Evolutionary conservation across 2,113 vertebrate species (phyloP), one percentile per base, ranked within the genome.

Genomic region (Noturus placidus): DNA sequence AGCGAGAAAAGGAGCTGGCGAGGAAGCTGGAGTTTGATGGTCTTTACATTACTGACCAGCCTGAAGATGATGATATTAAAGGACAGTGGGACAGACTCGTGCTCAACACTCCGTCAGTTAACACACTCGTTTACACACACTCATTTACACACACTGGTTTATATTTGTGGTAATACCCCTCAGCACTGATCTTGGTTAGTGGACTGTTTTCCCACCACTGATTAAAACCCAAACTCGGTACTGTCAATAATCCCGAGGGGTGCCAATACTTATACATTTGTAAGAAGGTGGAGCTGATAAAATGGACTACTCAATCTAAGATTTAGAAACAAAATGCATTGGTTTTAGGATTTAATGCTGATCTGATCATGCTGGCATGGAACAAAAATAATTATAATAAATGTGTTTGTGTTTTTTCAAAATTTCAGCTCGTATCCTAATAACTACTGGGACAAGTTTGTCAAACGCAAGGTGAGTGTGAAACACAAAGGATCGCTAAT

Each of bases 391-490:
- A 25, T 42, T 19, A 50, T 4, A 79, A 46, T 46, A 20, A 57
- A 8, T 67, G 33, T n/a, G 54, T 90, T 30, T 86, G 46, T 27
- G 50, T 27, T 46, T 90, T 86, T 20, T 89, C 3, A 79, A 7
- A 70, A 85, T 87, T 84, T 76, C 92, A 98, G 97, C 69, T 98
- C 97, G 20, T 98, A 97, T 91, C 97, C 97, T 70, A 97, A 95
- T 93, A 98, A 98, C 93, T 98, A 98, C 81, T 98, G 97, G 97
- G 97, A 98, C 93, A 98, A 98, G 90, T 98, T 98, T 94, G 97
- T 98, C 52, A 98, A 98, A 90, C 92, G 97, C 86, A 98, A 98
- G 97, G 97, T 98, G 89, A 95, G 93, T 50, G 76, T 50, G 19
- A 33, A 61, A 1, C 33, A 57, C 1, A 4, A 27, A 27, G 38